Percentiles rank a stretch among this genome's conserved stretches.
phyloP scores from a whole-genome alignment of 2,888 invertebrate species.

The Mystacides longicornis region DNA sequence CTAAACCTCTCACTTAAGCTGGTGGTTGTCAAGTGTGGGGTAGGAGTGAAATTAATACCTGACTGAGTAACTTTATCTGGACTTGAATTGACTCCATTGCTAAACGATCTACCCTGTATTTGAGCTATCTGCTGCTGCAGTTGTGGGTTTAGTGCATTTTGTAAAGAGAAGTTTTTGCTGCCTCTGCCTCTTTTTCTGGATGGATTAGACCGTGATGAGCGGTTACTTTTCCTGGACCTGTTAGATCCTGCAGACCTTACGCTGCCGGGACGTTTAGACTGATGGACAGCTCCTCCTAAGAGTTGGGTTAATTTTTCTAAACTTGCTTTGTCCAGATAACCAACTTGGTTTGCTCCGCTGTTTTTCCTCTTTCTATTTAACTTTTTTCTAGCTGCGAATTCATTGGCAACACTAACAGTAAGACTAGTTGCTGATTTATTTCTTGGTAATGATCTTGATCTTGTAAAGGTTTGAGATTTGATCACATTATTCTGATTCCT shows the following conservation, averaged over 20 bases:
- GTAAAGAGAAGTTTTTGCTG: slow-evolving; percentile 40
- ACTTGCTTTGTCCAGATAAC: slow-evolving; percentile 40
- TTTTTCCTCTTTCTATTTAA: slow-evolving; percentile 32
- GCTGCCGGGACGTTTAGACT: slow-evolving; percentile 39
- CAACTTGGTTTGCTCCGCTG: slow-evolving; percentile 31
- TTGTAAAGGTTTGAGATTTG: slow-evolving; percentile 43
- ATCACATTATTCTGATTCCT: slow-evolving; percentile 29
- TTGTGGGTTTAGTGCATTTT: slow-evolving; percentile 40
- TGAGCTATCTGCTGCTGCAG: slow-evolving; percentile 45
- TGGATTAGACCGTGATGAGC: slow-evolving; percentile 31
- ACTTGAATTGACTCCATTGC: slow-evolving; percentile 25
- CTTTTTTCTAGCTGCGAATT: slow-evolving; percentile 31
- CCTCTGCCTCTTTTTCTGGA: slow-evolving; percentile 34
- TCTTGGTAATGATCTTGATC: slow-evolving; percentile 31
- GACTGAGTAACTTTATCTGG: slow-evolving; percentile 27
- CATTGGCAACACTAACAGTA: slow-evolving; percentile 44
- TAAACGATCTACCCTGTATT: slow-evolving; percentile 39
- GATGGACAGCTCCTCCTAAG: slow-evolving; percentile 36
- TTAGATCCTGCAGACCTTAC: slow-evolving; percentile 41
- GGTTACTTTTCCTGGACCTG: slow-evolving; percentile 32
- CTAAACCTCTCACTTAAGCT: slow-evolving; percentile 46
- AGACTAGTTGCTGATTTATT: slow-evolving; percentile 6
- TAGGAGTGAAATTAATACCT: slow-evolving; percentile 38
- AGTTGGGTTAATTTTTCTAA: slow-evolving; percentile 40
- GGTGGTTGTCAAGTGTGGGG: slow-evolving; percentile 40